Evolutionary conservation across 2,888 invertebrate species (phyloP).

Genomic region (Physocephala rufipes): DNA sequence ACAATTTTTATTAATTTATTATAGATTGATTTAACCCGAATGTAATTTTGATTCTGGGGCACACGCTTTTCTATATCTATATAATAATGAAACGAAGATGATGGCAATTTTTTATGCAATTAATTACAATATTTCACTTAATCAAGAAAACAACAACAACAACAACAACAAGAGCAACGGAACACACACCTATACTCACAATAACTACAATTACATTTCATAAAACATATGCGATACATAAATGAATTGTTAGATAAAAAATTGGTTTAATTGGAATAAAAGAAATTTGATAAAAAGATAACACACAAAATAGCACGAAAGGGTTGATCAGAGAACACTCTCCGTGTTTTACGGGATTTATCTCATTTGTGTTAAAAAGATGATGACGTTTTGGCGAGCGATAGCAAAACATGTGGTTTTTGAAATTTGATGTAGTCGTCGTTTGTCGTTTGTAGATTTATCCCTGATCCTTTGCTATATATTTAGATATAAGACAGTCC

Average conservation of each 20-base stretch:
- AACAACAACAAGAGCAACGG: too few species aligned
- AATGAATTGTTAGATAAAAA: neutral
- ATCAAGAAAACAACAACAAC: slow-evolving; percentile 24
- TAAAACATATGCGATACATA: slow-evolving; percentile 24
- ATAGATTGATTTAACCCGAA: slow-evolving; percentile 35
- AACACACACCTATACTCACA: slow-evolving; percentile 32
- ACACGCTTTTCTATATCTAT: slow-evolving; percentile 52
- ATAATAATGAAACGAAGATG: slow-evolving; percentile 43
- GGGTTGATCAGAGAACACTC: slow-evolving; percentile 40
- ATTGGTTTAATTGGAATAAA: slow-evolving; percentile 16
- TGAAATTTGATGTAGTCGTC: too few species aligned
- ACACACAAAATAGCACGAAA: slow-evolving; percentile 40
- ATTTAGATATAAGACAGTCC: too few species aligned
- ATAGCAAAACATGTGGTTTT: too few species aligned
- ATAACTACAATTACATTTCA: slow-evolving; percentile 30
- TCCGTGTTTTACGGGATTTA: neutral
- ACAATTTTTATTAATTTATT: slow-evolving; percentile 26
- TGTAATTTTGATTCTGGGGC: slow-evolving; percentile 46
- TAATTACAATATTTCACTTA: slow-evolving; percentile 16
- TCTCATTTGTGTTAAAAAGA: neutral
- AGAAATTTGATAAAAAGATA: neutral
- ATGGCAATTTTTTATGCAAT: slow-evolving; percentile 19
- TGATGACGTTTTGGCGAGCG: too few species aligned
- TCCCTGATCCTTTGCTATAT: too few species aligned
- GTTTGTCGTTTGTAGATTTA: too few species aligned